Conservation (phyloP, 53 echinoderm and acorn worm genomes). For the Henricia sp. region DNA sequence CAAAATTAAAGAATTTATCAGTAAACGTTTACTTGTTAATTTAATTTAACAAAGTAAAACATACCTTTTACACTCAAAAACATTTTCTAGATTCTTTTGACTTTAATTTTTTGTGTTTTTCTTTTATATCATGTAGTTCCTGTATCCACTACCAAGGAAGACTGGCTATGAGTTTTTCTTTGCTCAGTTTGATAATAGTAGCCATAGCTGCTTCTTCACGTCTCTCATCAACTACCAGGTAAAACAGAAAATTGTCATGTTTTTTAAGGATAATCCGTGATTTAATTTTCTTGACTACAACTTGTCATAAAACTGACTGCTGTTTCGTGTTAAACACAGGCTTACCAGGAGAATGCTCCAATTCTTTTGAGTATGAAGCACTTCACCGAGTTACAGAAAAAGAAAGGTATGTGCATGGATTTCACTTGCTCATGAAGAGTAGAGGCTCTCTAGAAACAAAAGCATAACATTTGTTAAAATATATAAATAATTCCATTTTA, state of each 20-base stretch:
- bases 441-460: too few species aligned
- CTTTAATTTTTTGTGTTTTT: background rate
- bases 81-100: background rate
- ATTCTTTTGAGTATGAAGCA: conserved; percentile 77
- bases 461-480: background rate
- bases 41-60: background rate
- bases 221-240: conserved; percentile 97
- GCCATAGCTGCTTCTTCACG: conserved; percentile 81
- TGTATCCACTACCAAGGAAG: conserved; percentile 84
- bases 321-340: conserved; percentile 73
- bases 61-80: background rate
- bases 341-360: conserved; percentile 94
- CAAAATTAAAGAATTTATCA: too few species aligned
- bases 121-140: conserved; percentile 61
- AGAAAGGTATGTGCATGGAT: conserved; percentile 88
- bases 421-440: too few species aligned
- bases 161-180: conserved; percentile 91
- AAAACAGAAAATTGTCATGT: background rate
- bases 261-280: too few species aligned
- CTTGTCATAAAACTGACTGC: too few species aligned
- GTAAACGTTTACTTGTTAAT: background rate
- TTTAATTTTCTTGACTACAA: too few species aligned
- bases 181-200: conserved; percentile 85
- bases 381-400: conserved; percentile 79
- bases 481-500: too few species aligned